These are phyloP conservation scores for Porites rus DNA, from an alignment of 92 coral and sea anemone species.

Conservation along the genomic window DNA sequence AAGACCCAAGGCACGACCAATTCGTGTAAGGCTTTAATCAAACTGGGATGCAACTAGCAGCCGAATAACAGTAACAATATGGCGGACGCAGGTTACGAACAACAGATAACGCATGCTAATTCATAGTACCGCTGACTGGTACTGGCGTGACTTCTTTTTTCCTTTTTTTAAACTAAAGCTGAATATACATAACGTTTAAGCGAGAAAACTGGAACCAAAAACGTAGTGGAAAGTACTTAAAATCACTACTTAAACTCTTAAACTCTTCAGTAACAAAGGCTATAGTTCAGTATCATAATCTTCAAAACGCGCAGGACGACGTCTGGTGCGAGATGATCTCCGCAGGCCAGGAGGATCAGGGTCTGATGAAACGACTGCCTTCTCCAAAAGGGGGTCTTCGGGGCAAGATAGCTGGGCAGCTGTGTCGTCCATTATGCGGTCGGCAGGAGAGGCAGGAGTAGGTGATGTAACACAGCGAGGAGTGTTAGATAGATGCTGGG, in stretches of 20 bases:
- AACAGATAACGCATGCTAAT: background rate
- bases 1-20: conserved; percentile 24
- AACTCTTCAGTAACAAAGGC: background rate
- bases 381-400: background rate
- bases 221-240: background rate
- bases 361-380: conserved; percentile 2
- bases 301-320: conserved; percentile 7
- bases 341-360: background rate
- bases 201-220: conserved; percentile 2
- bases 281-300: background rate
- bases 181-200: background rate
- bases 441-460: background rate
- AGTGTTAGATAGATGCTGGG: background rate
- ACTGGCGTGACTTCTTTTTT: conserved; percentile 5
- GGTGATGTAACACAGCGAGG: conserved; percentile 16
- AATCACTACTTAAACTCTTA: too few relatives aligned
- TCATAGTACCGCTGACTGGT: conserved; percentile 15
- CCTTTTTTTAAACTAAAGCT: too few relatives aligned
- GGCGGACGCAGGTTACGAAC: conserved; percentile 1
- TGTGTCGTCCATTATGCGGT: conserved; percentile 1
- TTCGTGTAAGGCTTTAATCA: conserved; percentile 15
- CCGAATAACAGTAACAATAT: conserved; percentile 15
- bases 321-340: background rate
- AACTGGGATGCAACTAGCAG: background rate
- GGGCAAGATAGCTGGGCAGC: conserved; percentile 15